These are phyloP conservation scores for Mastomys natalensis DNA, from an alignment of 2,113 vertebrate genomes.

Conservation along the genomic window DNA sequence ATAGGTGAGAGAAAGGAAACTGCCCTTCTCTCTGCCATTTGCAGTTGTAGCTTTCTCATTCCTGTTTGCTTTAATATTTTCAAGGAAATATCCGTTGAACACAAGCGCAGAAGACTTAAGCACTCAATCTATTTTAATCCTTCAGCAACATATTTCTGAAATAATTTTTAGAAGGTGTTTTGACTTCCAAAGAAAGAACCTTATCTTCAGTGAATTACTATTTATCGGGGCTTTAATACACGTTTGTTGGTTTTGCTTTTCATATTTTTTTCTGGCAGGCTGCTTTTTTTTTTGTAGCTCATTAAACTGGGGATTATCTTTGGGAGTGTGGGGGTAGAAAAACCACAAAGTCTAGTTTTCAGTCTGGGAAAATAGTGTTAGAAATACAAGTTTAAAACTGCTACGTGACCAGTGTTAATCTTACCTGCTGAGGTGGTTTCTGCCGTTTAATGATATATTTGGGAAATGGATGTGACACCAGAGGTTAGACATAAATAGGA, in stretches of 20 bases:
- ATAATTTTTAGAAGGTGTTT: constrained; percentile 66
- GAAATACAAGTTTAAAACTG: constrained; percentile 59
- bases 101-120: constrained; percentile 45
- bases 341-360: constrained; percentile 65
- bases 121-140: constrained; percentile 69
- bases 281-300: constrained; percentile 68
- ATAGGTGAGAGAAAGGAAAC: neutral
- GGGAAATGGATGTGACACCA: constrained; percentile 39
- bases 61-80: constrained; percentile 63
- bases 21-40: neutral
- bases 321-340: neutral
- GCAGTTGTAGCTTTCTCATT: neutral
- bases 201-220: constrained; percentile 70
- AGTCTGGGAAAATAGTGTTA: constrained; percentile 57
- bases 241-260: constrained; percentile 51
- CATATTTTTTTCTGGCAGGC: constrained; percentile 24
- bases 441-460: constrained; percentile 72
- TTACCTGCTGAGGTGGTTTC: constrained; percentile 52
- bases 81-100: constrained; percentile 35
- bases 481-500: constrained; percentile 60
- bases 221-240: constrained; percentile 81
- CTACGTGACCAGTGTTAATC: constrained; percentile 68
- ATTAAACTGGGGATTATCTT: constrained; percentile 78
- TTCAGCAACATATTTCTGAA: constrained; percentile 72
- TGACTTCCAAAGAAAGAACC: constrained; percentile 66